phyloP scores from a whole-genome alignment of 2,797 vertebrate genomes.

The Heliangelus exortis region DNA sequence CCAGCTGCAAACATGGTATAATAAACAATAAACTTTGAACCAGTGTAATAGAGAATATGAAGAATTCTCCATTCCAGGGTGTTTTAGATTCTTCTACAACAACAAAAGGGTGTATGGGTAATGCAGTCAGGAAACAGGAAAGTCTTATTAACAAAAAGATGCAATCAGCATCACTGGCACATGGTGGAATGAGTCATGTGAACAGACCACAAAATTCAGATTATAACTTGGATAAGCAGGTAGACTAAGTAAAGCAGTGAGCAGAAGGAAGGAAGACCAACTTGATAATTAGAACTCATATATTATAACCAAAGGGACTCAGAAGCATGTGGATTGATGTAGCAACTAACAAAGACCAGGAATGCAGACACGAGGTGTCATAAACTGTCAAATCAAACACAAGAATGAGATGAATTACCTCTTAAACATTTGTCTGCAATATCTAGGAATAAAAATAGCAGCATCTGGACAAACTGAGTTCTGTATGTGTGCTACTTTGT shows the following conservation, averaged over 20 bases:
- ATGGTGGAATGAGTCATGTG: background rate
- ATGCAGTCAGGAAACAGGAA: background rate
- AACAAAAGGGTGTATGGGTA: background rate
- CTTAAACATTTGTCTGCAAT: background rate
- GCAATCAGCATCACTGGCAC: background rate
- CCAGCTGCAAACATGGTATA: background rate
- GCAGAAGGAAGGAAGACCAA: background rate
- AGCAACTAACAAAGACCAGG: background rate
- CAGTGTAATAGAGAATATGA: background rate
- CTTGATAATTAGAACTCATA: background rate
- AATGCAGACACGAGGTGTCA: background rate
- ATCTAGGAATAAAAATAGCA: slow-evolving; percentile 13
- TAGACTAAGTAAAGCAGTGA: background rate
- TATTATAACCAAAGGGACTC: background rate
- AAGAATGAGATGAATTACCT: background rate
- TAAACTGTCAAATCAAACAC: background rate
- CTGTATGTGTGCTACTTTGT: background rate
- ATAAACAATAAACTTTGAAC: background rate
- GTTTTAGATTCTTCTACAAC: background rate
- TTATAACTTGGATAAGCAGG: background rate
- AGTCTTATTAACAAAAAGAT: background rate
- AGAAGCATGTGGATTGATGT: background rate
- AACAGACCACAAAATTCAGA: background rate
- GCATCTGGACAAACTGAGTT: slow-evolving; percentile 13
- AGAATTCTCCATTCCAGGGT: background rate